Percentiles rank a stretch among this genome's conserved stretches.
Evolutionary conservation across 53 echinoderm and acorn worm genomes (phyloP).

Genomic region (Zoroaster sp.): DNA sequence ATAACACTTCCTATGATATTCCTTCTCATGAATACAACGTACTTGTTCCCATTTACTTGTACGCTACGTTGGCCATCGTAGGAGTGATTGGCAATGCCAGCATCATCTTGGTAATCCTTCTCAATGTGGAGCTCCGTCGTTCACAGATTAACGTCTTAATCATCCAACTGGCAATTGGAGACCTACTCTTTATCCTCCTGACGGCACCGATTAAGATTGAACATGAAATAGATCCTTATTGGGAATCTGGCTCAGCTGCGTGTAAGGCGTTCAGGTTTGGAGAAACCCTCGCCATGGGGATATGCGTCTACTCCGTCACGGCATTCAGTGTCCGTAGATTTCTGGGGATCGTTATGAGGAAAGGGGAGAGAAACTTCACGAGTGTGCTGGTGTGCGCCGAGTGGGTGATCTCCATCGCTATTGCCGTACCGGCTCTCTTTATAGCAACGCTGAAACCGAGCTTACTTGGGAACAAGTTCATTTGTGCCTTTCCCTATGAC

Average conservation of each 20-base stretch:
- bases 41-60: neutral
- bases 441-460: neutral
- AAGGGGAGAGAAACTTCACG: slow-evolving; percentile 46
- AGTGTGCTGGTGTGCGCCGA: slow-evolving; percentile 56
- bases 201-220: slow-evolving; percentile 84
- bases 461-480: neutral
- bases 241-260: slow-evolving; percentile 66
- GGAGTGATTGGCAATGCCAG: slow-evolving; percentile 74
- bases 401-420: slow-evolving; percentile 70
- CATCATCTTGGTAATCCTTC: slow-evolving; percentile 70
- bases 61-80: slow-evolving; percentile 1
- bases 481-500: slow-evolving; percentile 28
- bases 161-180: slow-evolving; percentile 80
- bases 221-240: slow-evolving; percentile 79
- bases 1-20: neutral
- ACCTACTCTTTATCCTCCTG: slow-evolving; percentile 72
- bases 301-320: slow-evolving; percentile 84
- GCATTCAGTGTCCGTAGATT: slow-evolving; percentile 80
- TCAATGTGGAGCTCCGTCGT: slow-evolving; percentile 71
- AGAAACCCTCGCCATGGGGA: slow-evolving; percentile 69
- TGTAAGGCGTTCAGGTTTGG: slow-evolving; percentile 75
- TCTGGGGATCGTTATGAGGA: slow-evolving; percentile 71
- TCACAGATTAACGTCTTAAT: slow-evolving; percentile 80
- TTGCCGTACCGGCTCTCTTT: slow-evolving; percentile 68
- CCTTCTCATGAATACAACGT: neutral